phyloP scores from a whole-genome alignment of 2,888 invertebrate genomes.

The Cetonia aurata region DNA sequence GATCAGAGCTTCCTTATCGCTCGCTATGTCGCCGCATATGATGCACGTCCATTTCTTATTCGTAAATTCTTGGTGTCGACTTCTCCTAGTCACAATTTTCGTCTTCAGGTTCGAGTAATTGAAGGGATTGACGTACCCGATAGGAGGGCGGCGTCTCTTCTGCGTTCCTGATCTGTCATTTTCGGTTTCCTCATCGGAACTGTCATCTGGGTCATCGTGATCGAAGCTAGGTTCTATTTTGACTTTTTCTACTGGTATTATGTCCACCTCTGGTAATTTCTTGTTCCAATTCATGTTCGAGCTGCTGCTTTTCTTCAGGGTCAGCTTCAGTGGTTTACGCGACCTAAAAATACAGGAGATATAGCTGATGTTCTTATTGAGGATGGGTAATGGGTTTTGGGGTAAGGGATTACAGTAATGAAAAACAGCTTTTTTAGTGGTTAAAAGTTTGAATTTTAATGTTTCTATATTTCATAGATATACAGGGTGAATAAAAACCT shows the following conservation, averaged over 20 bases:
- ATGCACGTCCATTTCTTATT: slow-evolving; percentile 52
- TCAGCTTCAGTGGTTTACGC: slow-evolving; percentile 31
- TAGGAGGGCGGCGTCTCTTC: slow-evolving; percentile 4
- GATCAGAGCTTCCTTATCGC: slow-evolving; percentile 50
- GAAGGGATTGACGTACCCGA: slow-evolving; percentile 51
- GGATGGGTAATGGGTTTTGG: not conserved
- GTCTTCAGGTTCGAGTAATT: slow-evolving; percentile 44
- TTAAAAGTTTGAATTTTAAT: too few relatives aligned
- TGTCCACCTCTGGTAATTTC: slow-evolving; percentile 49
- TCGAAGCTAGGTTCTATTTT: slow-evolving; percentile 18
- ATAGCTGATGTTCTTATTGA: slow-evolving; percentile 16
- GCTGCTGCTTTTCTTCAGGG: slow-evolving; percentile 26
- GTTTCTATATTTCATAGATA: too few relatives aligned
- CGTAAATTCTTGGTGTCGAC: slow-evolving; percentile 31
- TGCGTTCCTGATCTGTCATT: not conserved
- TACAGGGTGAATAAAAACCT: too few relatives aligned
- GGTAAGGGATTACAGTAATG: not conserved
- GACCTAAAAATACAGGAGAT: slow-evolving; percentile 41
- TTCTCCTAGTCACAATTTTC: slow-evolving; percentile 29
- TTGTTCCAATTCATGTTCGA: slow-evolving; percentile 44
- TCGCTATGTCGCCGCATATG: slow-evolving; percentile 49
- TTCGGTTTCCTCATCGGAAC: not conserved
- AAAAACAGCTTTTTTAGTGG: not conserved
- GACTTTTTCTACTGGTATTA: slow-evolving; percentile 46
- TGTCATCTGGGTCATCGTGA: slow-evolving; percentile 17